Percentiles rank a stretch among this genome's conserved stretches.
These are phyloP conservation scores for Pandemis heparana DNA, from an alignment of 2,888 invertebrate species.

Conservation along the genomic window DNA sequence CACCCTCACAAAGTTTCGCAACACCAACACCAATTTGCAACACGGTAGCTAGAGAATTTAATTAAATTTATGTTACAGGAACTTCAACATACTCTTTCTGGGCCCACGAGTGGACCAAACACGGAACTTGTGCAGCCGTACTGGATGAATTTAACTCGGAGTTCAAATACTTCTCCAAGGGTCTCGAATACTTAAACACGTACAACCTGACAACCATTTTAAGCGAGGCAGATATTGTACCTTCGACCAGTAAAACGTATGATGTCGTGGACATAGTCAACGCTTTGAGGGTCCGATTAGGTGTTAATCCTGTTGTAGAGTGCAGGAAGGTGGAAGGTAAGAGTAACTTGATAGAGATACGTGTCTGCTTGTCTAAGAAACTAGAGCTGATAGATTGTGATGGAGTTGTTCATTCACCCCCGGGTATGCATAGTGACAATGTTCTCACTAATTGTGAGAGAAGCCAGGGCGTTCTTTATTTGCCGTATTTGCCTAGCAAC, in stretches of 20 bases:
- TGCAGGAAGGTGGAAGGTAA: conserved; percentile 87
- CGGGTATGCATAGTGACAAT: conserved; percentile 51
- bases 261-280: conserved; percentile 55
- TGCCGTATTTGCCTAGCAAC: conserved; percentile 70
- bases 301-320: conserved; percentile 87
- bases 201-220: conserved; percentile 88
- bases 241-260: conserved; percentile 56
- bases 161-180: conserved; percentile 88
- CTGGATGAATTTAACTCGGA: conserved; percentile 86
- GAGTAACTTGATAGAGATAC: conserved; percentile 88
- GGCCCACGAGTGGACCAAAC: conserved; percentile 94
- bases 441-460: conserved; percentile 87
- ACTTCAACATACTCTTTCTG: conserved; percentile 86
- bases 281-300: conserved; percentile 81
- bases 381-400: conserved; percentile 89
- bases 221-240: conserved; percentile 83
- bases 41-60: not conserved
- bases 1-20: too few species aligned
- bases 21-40: too few species aligned
- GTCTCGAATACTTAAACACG: conserved; percentile 85
- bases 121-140: conserved; percentile 91
- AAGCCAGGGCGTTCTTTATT: conserved; percentile 84
- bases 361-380: conserved; percentile 90
- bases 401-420: conserved; percentile 64
- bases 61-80: conserved; percentile 53